phyloP scores from a whole-genome alignment of 2,888 invertebrate genomes.

The Callyntrura sp. region DNA sequence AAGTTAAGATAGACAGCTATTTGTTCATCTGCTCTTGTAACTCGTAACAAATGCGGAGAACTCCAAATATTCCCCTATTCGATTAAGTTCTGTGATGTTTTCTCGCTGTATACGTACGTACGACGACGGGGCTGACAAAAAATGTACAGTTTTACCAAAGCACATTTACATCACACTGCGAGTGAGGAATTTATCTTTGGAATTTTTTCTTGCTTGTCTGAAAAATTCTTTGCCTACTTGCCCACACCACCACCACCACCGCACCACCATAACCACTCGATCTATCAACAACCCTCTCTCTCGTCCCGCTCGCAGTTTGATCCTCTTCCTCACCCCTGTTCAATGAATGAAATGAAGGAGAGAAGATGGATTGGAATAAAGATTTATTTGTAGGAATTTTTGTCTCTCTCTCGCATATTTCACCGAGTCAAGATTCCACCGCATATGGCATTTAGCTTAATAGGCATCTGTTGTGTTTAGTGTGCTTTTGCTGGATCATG shows the following conservation, averaged over 20 bases:
- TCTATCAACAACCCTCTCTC: constrained; percentile 68
- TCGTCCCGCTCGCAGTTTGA: constrained; percentile 48
- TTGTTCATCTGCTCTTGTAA: constrained; percentile 62
- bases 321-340: constrained; percentile 70
- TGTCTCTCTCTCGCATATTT: constrained; percentile 71
- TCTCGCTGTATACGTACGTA: constrained; percentile 1
- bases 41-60: constrained; percentile 57
- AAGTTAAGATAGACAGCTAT: constrained; percentile 51
- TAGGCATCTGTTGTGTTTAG: not conserved
- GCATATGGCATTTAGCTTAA: constrained; percentile 10
- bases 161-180: constrained; percentile 27
- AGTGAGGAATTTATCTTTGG: constrained; percentile 68
- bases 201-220: constrained; percentile 58
- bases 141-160: not conserved
- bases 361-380: constrained; percentile 68
- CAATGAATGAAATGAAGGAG: constrained; percentile 72
- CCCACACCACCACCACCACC: constrained; percentile 57
- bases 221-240: constrained; percentile 49
- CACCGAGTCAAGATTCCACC: constrained; percentile 74
- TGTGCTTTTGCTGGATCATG: constrained; percentile 41
- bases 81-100: not conserved
- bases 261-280: constrained; percentile 52
- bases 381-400: constrained; percentile 70
- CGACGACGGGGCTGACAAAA: constrained; percentile 40
- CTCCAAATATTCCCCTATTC: constrained; percentile 53